Conservation (phyloP, 2,113 vertebrate genomes). For the Variabilichromis moorii region DNA sequence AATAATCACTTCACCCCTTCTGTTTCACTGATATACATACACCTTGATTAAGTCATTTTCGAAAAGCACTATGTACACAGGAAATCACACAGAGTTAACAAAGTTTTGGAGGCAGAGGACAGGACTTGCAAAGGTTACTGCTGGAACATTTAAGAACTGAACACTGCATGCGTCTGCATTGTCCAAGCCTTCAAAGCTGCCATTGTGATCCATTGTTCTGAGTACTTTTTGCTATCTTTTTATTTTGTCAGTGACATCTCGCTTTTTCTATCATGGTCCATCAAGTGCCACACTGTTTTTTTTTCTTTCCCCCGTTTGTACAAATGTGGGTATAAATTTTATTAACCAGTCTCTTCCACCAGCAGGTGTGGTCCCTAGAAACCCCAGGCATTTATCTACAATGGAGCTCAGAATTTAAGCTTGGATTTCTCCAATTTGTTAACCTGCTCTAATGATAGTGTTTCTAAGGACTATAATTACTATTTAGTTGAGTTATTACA, state of each 20-base stretch:
- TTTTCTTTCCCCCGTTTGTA: background rate
- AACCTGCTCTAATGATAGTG: background rate
- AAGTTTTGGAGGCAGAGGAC: background rate
- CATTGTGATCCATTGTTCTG: conserved; percentile 1
- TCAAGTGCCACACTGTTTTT: background rate
- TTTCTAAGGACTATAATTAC: background rate
- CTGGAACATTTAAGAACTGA: background rate
- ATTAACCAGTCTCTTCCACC: background rate
- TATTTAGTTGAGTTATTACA: background rate
- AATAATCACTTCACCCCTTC: background rate
- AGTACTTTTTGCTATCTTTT: conserved; percentile 13
- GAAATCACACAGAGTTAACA: background rate
- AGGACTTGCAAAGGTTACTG: background rate
- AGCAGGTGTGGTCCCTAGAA: background rate
- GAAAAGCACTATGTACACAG: background rate
- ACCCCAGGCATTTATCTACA: background rate
- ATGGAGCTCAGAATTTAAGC: background rate
- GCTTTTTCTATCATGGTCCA: background rate
- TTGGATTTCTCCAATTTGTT: background rate
- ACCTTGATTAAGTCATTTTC: background rate
- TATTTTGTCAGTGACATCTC: conserved; percentile 13
- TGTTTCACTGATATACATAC: background rate
- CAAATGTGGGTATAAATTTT: background rate
- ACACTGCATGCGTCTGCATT: background rate
- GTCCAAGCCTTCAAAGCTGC: background rate